Conservation (phyloP, 64 coral and sea anemone genomes). For the Stichodactyla helianthus region DNA sequence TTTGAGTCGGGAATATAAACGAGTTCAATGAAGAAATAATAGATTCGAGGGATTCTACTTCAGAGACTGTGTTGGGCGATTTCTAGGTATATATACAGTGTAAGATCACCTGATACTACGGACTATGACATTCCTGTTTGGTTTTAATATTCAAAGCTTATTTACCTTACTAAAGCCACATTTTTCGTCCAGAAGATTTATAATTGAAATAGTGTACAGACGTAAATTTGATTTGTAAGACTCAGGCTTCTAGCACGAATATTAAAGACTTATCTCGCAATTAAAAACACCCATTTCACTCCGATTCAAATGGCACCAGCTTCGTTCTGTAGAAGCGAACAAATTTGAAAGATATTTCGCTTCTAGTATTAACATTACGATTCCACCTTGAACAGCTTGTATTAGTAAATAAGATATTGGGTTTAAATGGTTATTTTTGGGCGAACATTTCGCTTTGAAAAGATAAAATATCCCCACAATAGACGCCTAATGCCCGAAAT, state of each 20-base stretch:
- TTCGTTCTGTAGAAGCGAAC: neutral
- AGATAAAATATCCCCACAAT: neutral
- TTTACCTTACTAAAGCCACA: neutral
- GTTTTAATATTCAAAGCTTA: neutral
- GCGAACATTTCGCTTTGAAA: slow-evolving; percentile 6
- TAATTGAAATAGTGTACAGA: neutral
- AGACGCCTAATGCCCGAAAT: neutral
- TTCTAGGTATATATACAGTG: no score
- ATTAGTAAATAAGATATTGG: neutral
- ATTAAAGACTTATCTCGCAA: neutral
- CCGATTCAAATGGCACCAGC: neutral
- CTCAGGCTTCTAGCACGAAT: neutral
- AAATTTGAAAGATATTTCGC: neutral
- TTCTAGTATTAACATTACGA: neutral
- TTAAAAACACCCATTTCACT: neutral
- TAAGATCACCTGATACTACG: neutral
- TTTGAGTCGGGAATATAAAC: neutral
- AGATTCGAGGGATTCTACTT: neutral
- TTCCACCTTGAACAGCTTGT: slow-evolving; percentile 6
- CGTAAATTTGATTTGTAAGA: slow-evolving; percentile 1
- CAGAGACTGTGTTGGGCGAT: neutral
- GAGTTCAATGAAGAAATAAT: neutral
- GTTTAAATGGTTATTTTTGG: neutral
- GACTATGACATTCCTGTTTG: neutral
- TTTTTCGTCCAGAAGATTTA: neutral